These are phyloP conservation scores for Laothoe populi DNA, from an alignment of 2,888 invertebrate species.

Conservation along the genomic window DNA sequence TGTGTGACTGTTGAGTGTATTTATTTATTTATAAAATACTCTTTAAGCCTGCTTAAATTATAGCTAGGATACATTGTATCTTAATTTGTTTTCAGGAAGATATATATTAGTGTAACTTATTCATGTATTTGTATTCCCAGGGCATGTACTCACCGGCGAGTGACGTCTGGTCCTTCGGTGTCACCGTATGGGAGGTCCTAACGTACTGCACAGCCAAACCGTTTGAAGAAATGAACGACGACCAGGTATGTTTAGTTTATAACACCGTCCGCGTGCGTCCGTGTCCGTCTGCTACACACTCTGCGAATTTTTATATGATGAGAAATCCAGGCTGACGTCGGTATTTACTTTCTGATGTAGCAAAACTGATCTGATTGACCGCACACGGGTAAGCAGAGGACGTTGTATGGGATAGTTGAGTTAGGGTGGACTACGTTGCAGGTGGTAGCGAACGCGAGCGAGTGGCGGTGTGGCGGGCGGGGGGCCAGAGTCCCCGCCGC, in stretches of 20 bases:
- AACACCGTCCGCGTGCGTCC: background rate
- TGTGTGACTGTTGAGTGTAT: no score
- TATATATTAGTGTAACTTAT: background rate
- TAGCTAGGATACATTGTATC: no score
- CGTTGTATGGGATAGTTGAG: background rate
- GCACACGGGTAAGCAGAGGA: background rate
- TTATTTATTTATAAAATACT: no score
- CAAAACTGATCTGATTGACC: slow-evolving; percentile 1
- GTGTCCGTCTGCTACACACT: no score
- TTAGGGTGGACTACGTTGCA: slow-evolving; percentile 58
- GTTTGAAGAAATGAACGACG: slow-evolving; percentile 91
- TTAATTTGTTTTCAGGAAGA: no score
- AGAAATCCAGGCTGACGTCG: background rate
- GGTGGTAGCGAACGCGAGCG: slow-evolving; percentile 87
- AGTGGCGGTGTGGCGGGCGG: slow-evolving; percentile 84
- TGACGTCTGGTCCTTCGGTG: slow-evolving; percentile 96
- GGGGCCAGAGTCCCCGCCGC: slow-evolving; percentile 79
- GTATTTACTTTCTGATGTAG: background rate
- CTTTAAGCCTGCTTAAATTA: no score
- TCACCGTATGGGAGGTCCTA: slow-evolving; percentile 95
- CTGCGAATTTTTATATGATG: background rate
- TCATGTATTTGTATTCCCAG: slow-evolving; percentile 72
- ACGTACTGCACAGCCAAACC: slow-evolving; percentile 92
- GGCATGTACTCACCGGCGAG: slow-evolving; percentile 94
- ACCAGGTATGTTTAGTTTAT: slow-evolving; percentile 85